These are phyloP conservation scores for Apus apus DNA, from an alignment of 2,113 vertebrate genomes.

Conservation along the genomic window DNA sequence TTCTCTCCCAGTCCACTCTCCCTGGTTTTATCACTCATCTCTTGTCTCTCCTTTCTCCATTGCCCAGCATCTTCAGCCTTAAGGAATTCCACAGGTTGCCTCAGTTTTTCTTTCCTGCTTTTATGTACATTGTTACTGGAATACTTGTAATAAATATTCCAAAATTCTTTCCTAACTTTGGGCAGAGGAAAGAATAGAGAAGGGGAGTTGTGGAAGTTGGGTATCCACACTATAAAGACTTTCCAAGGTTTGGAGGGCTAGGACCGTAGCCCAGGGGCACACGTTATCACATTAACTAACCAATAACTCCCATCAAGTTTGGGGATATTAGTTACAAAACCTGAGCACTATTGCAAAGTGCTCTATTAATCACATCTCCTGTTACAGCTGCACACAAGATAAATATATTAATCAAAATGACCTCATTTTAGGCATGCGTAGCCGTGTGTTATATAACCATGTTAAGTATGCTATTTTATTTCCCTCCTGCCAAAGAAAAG, in stretches of 20 bases:
- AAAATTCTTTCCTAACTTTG: background rate
- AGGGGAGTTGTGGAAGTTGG: background rate
- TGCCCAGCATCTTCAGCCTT: background rate
- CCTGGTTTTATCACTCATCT: background rate
- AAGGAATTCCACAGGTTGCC: background rate
- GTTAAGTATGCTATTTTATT: slow-evolving; percentile 69
- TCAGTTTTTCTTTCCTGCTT: background rate
- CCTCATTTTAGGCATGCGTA: slow-evolving; percentile 49
- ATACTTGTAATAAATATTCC: background rate
- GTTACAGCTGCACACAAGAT: slow-evolving; percentile 59
- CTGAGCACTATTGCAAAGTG: background rate
- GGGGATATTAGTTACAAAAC: background rate
- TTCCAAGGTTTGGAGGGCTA: background rate
- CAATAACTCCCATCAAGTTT: background rate
- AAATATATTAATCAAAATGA: slow-evolving; percentile 70
- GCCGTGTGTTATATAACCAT: slow-evolving; percentile 55
- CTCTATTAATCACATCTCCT: background rate
- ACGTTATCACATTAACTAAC: background rate
- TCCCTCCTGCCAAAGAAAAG: slow-evolving; percentile 52
- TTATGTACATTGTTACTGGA: background rate
- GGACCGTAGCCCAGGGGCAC: background rate
- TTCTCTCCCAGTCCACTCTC: background rate
- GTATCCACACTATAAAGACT: background rate
- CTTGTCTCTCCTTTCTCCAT: background rate
- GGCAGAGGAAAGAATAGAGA: background rate